A percentile compares a stretch with the other conserved stretches of the same genome.
These are phyloP conservation scores for Parazoanthus darwini DNA, from an alignment of 92 coral and sea anemone species.

Conservation along the genomic window DNA sequence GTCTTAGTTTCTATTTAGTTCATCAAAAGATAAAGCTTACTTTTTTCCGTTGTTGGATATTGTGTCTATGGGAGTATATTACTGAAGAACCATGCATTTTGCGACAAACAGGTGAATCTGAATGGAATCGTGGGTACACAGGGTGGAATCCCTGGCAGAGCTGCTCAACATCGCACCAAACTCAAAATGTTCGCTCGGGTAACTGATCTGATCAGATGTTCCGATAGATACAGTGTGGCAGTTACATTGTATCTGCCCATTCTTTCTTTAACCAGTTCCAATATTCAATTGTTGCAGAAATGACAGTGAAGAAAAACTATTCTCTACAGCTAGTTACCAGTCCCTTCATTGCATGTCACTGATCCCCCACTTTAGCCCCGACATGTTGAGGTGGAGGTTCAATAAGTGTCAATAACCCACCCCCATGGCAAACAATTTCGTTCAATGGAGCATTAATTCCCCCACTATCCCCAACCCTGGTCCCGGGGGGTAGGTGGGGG, in stretches of 20 bases:
- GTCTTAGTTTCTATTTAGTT: not conserved
- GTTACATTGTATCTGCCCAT: not conserved
- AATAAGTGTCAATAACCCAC: too few relatives aligned
- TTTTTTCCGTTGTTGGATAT: not conserved
- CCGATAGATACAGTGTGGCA: not conserved
- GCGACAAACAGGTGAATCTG: not conserved
- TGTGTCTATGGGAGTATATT: not conserved
- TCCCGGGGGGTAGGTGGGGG: too few relatives aligned
- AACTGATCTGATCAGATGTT: slow-evolving; percentile 6
- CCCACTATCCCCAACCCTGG: too few relatives aligned
- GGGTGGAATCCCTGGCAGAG: not conserved
- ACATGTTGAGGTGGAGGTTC: too few relatives aligned
- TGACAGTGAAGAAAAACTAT: not conserved
- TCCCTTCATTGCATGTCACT: too few relatives aligned
- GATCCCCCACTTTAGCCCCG: too few relatives aligned
- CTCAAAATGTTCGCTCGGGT: not conserved
- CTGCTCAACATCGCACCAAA: not conserved
- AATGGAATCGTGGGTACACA: not conserved
- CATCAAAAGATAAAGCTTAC: not conserved
- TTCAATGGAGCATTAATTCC: too few relatives aligned
- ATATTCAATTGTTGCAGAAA: not conserved
- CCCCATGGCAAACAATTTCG: too few relatives aligned
- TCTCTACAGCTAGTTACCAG: too few relatives aligned
- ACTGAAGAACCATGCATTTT: not conserved
- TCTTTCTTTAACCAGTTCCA: not conserved